These are phyloP conservation scores for Aplidium turbinatum DNA, from an alignment of 23 tunicate genomes.

Conservation along the genomic window DNA sequence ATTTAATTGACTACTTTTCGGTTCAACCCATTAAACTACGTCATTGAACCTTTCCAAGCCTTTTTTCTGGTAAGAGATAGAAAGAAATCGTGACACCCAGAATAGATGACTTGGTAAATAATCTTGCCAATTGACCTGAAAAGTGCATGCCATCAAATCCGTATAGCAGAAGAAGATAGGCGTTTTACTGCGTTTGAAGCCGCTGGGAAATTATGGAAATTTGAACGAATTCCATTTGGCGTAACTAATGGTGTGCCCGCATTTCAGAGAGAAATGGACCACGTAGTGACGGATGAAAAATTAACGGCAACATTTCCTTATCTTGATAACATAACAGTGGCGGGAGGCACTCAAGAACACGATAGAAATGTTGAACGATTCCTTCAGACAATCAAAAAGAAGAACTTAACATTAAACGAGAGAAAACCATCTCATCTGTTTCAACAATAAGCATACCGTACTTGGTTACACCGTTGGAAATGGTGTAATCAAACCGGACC, in stretches of 20 bases:
- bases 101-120: slow-evolving; percentile 15
- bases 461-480: slow-evolving; percentile 31
- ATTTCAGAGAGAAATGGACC: slow-evolving; percentile 25
- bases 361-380: slow-evolving; percentile 28
- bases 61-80: too few species aligned
- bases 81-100: too few species aligned
- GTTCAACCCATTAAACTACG: too few species aligned
- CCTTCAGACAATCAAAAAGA: background rate
- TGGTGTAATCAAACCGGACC: slow-evolving; percentile 24
- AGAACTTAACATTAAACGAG: slow-evolving; percentile 12
- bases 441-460: background rate
- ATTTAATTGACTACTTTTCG: too few species aligned
- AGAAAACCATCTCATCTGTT: slow-evolving; percentile 11
- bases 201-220: slow-evolving; percentile 5
- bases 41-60: too few species aligned
- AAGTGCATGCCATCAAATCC: slow-evolving; percentile 30
- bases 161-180: slow-evolving; percentile 1
- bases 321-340: slow-evolving; percentile 27
- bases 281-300: background rate
- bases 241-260: slow-evolving; percentile 22
- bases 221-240: slow-evolving; percentile 30
- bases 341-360: slow-evolving; percentile 30
- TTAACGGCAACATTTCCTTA: slow-evolving; percentile 20
- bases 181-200: slow-evolving; percentile 34
- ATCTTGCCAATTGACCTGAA: slow-evolving; percentile 17